These are phyloP conservation scores for Chrysogorgia sp. DNA, from an alignment of 92 coral and sea anemone species.

Conservation along the genomic window DNA sequence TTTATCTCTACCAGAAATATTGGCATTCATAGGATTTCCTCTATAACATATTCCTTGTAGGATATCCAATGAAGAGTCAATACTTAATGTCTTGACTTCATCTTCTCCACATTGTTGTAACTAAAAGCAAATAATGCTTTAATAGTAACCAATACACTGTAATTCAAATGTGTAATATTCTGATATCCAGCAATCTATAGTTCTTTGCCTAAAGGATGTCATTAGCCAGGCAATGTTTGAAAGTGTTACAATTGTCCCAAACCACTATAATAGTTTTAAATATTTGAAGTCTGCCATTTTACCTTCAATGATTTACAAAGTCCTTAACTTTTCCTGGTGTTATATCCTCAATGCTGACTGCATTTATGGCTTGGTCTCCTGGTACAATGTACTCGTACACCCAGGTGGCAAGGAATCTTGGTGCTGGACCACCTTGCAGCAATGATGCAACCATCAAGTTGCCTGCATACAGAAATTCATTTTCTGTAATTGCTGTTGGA, in stretches of 20 bases:
- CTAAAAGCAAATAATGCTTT: background rate
- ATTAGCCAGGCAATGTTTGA: too few relatives aligned
- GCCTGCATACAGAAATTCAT: background rate
- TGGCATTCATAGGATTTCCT: constrained; percentile 20
- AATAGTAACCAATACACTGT: too few relatives aligned
- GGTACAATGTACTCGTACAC: background rate
- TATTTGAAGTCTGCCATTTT: too few relatives aligned
- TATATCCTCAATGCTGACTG: background rate
- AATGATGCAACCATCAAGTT: constrained; percentile 1
- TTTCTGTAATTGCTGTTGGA: background rate
- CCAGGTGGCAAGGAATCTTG: background rate
- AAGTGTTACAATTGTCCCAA: too few relatives aligned
- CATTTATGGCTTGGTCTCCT: background rate
- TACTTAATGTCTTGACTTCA: background rate
- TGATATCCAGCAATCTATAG: too few relatives aligned
- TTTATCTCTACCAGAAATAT: background rate
- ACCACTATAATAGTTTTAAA: too few relatives aligned
- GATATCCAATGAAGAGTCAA: constrained; percentile 3
- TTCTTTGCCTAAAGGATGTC: too few relatives aligned
- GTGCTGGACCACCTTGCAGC: background rate
- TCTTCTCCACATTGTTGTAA: background rate
- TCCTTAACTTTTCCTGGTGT: background rate
- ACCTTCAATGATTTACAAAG: background rate
- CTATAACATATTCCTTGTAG: constrained; percentile 24
- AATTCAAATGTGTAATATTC: too few relatives aligned